A percentile compares a stretch with the other conserved stretches of the same genome.
Evolutionary conservation across 2,888 invertebrate genomes (phyloP).

Genomic region (Orchestes rusci): DNA sequence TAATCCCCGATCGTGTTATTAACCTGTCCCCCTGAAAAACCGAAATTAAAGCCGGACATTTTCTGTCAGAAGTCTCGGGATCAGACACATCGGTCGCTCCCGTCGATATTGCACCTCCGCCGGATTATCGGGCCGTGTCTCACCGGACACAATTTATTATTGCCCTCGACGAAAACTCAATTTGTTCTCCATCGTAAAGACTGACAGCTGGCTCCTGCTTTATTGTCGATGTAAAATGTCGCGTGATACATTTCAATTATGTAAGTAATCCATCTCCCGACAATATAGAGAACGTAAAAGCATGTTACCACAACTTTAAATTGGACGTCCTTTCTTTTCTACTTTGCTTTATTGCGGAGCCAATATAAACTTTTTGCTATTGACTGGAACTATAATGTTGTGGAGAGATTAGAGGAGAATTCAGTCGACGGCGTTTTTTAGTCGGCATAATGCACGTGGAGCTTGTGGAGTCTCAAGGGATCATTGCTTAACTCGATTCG

Average conservation of each 20-base stretch:
- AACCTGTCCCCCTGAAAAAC: no score
- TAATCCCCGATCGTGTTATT: no score
- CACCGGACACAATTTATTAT: conserved; percentile 34
- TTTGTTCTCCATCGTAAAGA: conserved; percentile 34
- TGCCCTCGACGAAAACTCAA: conserved; percentile 36
- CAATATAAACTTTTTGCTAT: background rate
- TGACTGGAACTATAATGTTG: background rate
- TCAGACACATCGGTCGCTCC: background rate
- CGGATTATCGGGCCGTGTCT: conserved; percentile 22
- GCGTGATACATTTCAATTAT: conserved; percentile 26
- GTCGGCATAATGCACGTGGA: conserved; percentile 20
- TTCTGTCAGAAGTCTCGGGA: conserved; percentile 4
- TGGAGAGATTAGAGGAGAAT: no score
- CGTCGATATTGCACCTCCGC: conserved; percentile 19
- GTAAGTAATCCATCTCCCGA: conserved; percentile 20
- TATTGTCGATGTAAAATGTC: conserved; percentile 28
- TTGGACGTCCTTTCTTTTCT: conserved; percentile 3
- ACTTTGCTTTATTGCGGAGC: conserved; percentile 1
- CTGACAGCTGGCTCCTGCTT: conserved; percentile 26
- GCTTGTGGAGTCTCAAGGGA: no score
- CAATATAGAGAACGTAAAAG: conserved; percentile 14
- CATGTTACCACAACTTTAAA: conserved; percentile 13
- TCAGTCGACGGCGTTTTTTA: no score
- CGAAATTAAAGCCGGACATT: no score
- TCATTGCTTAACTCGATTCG: conserved; percentile 45